Percentiles rank a stretch among this genome's conserved stretches.
These are phyloP conservation scores for Phylloscopus trochilus DNA, from an alignment of 2,113 vertebrate species.

Conservation along the genomic window DNA sequence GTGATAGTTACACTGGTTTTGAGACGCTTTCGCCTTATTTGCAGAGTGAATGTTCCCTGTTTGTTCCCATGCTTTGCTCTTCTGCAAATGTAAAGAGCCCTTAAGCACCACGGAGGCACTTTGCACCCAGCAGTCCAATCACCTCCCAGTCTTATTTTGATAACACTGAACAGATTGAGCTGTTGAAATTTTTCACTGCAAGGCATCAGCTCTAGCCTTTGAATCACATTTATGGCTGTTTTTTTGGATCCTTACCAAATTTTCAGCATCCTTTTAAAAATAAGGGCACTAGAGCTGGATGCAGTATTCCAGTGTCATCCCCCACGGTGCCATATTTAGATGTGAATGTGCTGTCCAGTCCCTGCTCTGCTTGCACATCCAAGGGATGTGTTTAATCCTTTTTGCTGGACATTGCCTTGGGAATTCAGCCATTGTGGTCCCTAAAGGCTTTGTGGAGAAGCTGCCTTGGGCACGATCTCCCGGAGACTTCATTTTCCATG, in stretches of 20 bases:
- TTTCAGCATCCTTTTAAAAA: constrained; percentile 16
- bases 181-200: background rate
- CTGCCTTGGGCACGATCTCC: background rate
- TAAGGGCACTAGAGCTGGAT: background rate
- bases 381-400: background rate
- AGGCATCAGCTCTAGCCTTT: constrained; percentile 14
- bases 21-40: background rate
- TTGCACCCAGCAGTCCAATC: background rate
- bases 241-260: background rate
- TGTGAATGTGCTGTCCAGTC: background rate
- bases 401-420: background rate
- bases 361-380: background rate
- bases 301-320: background rate
- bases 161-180: constrained; percentile 10
- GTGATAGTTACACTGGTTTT: constrained; percentile 12
- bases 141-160: background rate
- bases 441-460: background rate
- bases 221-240: background rate
- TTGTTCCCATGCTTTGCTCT: background rate
- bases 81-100: background rate
- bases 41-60: background rate
- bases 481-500: background rate
- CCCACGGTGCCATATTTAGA: background rate
- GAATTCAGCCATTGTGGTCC: background rate
- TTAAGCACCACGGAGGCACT: background rate